Evolutionary conservation across 2,797 vertebrate species (phyloP).

Genomic region (Phataginus tricuspis): DNA sequence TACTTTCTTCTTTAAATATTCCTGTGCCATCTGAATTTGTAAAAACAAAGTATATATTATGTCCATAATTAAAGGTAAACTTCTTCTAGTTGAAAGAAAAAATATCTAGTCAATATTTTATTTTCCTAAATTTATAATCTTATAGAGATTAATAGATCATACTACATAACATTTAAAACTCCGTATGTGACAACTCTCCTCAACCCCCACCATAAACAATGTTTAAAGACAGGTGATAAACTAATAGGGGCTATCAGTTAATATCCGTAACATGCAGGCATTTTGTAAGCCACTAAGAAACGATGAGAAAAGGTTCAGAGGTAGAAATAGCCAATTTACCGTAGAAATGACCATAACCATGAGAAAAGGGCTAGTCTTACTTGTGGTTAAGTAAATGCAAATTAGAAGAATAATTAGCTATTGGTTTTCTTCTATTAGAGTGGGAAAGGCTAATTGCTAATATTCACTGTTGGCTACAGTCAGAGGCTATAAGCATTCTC

Average conservation of each 20-base stretch:
- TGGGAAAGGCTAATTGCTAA: neutral
- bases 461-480: neutral
- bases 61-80: neutral
- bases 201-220: neutral
- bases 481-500: neutral
- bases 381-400: neutral
- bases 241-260: neutral
- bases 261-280: neutral
- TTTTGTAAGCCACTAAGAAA: conserved; percentile 40
- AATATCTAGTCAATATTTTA: neutral
- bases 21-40: neutral
- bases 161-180: conserved; percentile 6
- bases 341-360: neutral
- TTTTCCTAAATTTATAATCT: neutral
- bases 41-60: neutral
- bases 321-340: neutral
- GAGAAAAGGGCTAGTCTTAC: neutral
- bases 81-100: conserved; percentile 20
- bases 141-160: neutral
- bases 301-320: neutral
- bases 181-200: neutral
- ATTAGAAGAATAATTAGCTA: neutral
- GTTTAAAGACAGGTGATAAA: conserved; percentile 2
- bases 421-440: neutral
- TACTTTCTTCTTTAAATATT: conserved; percentile 32